Conservation (phyloP, 2,888 invertebrate species). For the Apocheima hispidaria region DNA sequence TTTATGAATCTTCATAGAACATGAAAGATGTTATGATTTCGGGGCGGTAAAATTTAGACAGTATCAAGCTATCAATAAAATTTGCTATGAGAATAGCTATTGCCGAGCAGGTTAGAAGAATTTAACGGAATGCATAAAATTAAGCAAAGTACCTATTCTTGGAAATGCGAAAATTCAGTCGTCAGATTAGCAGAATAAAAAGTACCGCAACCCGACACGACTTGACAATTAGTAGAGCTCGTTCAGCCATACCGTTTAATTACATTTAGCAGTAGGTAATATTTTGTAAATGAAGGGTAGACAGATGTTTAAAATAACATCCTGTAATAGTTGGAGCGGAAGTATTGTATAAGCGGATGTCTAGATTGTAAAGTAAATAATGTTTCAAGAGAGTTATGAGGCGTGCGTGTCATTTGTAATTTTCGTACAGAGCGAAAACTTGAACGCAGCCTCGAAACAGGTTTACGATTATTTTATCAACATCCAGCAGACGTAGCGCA, state of each 20-base stretch:
- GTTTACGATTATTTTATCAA: constrained; percentile 74
- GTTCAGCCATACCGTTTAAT: neutral
- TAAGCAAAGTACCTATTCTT: constrained; percentile 37
- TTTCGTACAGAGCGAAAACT: constrained; percentile 37
- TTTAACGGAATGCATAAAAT: constrained; percentile 24
- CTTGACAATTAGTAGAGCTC: constrained; percentile 5
- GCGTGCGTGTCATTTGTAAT: constrained; percentile 34
- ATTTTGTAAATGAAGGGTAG: neutral
- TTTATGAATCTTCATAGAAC: constrained; percentile 15
- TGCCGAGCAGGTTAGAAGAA: constrained; percentile 24
- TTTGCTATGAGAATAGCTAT: constrained; percentile 11
- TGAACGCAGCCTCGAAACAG: constrained; percentile 55
- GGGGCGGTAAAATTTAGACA: constrained; percentile 1
- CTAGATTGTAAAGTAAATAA: constrained; percentile 34
- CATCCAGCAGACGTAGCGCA: constrained; percentile 47
- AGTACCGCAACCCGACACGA: constrained; percentile 30
- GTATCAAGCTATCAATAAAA: constrained; percentile 7
- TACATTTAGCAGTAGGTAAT: neutral
- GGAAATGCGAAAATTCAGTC: constrained; percentile 13
- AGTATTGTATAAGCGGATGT: constrained; percentile 23
- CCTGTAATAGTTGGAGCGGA: constrained; percentile 18
- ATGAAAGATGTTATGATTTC: constrained; percentile 19
- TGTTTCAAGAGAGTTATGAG: constrained; percentile 33
- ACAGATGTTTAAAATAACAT: constrained; percentile 14
- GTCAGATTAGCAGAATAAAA: constrained; percentile 16